Conservation (phyloP, 2,888 invertebrate species). For the Trichogramma evanescens region DNA sequence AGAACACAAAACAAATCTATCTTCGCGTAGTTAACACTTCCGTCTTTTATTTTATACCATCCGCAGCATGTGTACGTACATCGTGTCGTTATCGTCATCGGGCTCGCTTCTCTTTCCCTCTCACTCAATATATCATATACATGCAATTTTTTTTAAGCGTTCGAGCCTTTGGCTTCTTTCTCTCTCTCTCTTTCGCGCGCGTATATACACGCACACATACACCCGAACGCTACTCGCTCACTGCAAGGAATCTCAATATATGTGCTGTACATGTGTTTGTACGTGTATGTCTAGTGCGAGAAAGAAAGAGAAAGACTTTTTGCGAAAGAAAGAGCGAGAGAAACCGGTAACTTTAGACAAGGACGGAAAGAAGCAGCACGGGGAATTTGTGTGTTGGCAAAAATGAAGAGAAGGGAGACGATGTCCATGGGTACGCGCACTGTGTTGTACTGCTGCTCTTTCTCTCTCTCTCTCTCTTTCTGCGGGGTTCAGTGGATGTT, state of each 20-base stretch:
- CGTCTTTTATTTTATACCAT: not conserved
- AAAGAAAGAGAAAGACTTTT: slow-evolving; percentile 12
- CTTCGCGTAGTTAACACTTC: too few species aligned
- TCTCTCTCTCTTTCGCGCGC: not conserved
- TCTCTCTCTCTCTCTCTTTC: too few species aligned
- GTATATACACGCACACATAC: slow-evolving; percentile 11
- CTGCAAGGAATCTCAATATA: too few species aligned
- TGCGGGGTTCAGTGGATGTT: too few species aligned
- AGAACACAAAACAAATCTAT: too few species aligned
- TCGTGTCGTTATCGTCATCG: slow-evolving; percentile 30
- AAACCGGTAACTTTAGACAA: slow-evolving; percentile 24
- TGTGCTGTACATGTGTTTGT: too few species aligned
- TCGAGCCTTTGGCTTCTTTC: not conserved
- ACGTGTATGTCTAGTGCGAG: not conserved
- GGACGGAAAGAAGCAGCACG: slow-evolving; percentile 2
- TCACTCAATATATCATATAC: not conserved
- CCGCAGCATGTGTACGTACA: slow-evolving; percentile 27
- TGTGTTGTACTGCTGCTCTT: too few species aligned
- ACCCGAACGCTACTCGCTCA: not conserved
- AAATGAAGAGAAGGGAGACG: too few species aligned
- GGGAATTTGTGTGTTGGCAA: too few species aligned
- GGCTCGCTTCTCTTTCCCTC: not conserved
- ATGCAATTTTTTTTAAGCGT: not conserved
- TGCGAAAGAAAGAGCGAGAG: not conserved
- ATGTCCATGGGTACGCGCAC: too few species aligned